Base-by-base conservation (phyloP, 2,888 invertebrate genomes). In the Conchocele bisecta region DNA sequence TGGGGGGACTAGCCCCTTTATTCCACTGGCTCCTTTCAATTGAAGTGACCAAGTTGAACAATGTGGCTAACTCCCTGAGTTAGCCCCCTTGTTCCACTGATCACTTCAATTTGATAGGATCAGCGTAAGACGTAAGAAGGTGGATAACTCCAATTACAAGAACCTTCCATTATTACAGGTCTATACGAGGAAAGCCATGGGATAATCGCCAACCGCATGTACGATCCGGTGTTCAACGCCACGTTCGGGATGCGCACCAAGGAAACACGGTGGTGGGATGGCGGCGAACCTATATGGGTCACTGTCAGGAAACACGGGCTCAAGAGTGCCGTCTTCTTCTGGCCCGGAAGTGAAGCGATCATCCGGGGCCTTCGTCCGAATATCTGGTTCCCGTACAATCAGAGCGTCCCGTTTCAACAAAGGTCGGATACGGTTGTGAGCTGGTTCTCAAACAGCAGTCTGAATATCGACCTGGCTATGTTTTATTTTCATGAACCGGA, bases 151-250 rank as follows among this genome's bases (percentile, higher is more conserved):
- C n/a, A n/a, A n/a, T n/a, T n/a, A n/a, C n/a, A n/a, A n/a, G n/a
- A n/a, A n/a, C n/a, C n/a, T n/a, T n/a, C n/a, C n/a, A 7, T 35
- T 57, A 37, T 57, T 68, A 17, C 94, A 29, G 95, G 95, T 9
- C 89, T 94, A 54, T 94, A 93, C 84, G 92, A 94, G 0, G 94
- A 94, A 88, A 91, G 89, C 3, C 95, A 95, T 89, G 95, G 95
- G 0, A 94, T 95, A 31, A 87, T 94, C 2, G 94, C 93, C 29
- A 95, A 94, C 86, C 84, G 86, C 44, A 92, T 93, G 84, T 94
- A 92, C 81, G 94, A 94, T 85, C 91, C 92, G 0, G 81, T 89
- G n/a, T 86, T 84, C 37, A 83, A 90, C 53, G 75, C 70, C 31
- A 70, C 56, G 0, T 88, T 88, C 61, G 42, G 24, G 15, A 66